phyloP scores from a whole-genome alignment of 2,888 invertebrate species.

The Amphipoea oculea region DNA sequence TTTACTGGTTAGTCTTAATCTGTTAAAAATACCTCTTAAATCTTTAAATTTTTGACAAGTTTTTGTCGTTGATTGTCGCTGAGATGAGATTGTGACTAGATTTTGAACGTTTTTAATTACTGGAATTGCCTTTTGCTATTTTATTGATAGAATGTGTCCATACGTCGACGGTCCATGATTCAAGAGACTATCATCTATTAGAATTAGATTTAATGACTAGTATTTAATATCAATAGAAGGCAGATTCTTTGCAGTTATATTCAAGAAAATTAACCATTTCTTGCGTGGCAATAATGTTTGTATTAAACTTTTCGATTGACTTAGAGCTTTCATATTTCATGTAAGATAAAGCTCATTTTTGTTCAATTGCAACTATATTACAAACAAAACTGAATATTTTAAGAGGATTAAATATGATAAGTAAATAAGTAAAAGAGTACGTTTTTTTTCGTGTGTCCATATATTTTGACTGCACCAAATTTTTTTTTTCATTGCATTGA shows the following conservation, averaged over 20 bases:
- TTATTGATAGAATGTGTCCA: background rate
- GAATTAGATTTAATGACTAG: conserved; percentile 23
- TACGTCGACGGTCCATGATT: background rate
- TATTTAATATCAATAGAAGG: conserved; percentile 40
- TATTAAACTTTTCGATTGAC: conserved; percentile 33
- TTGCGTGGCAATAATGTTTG: conserved; percentile 12
- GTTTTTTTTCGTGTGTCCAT: too few species aligned
- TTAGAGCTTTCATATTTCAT: conserved; percentile 25
- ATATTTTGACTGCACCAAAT: background rate
- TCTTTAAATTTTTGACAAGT: too few species aligned
- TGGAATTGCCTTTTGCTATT: background rate
- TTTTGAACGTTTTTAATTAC: too few species aligned
- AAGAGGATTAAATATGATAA: conserved; percentile 7
- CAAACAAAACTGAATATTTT: conserved; percentile 7
- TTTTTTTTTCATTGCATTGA: background rate
- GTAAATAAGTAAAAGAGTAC: background rate
- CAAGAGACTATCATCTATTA: conserved; percentile 21
- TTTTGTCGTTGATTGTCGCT: too few species aligned
- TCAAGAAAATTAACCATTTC: conserved; percentile 16
- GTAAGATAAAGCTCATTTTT: conserved; percentile 27
- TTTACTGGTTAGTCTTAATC: too few species aligned
- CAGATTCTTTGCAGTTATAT: conserved; percentile 14
- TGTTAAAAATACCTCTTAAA: too few species aligned
- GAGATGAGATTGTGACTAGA: too few species aligned
- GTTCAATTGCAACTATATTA: conserved; percentile 4